A percentile compares a stretch with the other conserved stretches of the same genome.
Conservation (phyloP, 2,113 vertebrate genomes). For the Alethe diademata region DNA sequence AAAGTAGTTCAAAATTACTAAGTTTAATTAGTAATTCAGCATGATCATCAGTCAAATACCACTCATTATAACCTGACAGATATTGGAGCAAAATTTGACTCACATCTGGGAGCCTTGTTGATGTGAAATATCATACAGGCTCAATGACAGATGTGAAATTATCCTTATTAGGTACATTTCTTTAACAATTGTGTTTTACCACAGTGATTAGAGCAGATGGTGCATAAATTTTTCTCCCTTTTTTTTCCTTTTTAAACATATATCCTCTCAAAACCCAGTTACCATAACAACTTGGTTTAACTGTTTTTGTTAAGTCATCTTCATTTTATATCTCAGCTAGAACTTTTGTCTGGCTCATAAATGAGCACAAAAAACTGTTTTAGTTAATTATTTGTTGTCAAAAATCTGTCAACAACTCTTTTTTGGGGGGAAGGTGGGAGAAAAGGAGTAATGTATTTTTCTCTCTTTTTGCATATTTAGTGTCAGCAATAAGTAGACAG, state of each 20-base stretch:
- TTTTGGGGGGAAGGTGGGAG: neutral
- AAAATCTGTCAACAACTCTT: neutral
- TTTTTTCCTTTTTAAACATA: neutral
- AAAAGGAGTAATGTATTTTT: neutral
- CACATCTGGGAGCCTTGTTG: constrained; percentile 50
- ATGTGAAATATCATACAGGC: constrained; percentile 49
- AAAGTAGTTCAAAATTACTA: constrained; percentile 8
- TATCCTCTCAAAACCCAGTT: constrained; percentile 58
- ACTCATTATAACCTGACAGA: neutral
- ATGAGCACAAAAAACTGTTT: neutral
- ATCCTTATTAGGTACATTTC: constrained; percentile 61
- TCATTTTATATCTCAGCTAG: constrained; percentile 43
- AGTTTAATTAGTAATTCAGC: neutral
- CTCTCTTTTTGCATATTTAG: neutral
- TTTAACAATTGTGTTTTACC: constrained; percentile 53
- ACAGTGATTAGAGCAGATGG: constrained; percentile 64
- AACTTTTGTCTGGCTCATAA: constrained; percentile 21
- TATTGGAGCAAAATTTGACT: constrained; percentile 20
- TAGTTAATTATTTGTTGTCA: constrained; percentile 42
- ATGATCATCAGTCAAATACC: neutral
- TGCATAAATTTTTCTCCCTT: neutral
- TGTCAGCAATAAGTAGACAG: constrained; percentile 18
- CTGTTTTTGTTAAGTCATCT: constrained; percentile 45
- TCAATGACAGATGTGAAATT: constrained; percentile 66
- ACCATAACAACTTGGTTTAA: constrained; percentile 66